Conservation (phyloP, 2,797 vertebrate species). For the Fundulus diaphanus region DNA sequence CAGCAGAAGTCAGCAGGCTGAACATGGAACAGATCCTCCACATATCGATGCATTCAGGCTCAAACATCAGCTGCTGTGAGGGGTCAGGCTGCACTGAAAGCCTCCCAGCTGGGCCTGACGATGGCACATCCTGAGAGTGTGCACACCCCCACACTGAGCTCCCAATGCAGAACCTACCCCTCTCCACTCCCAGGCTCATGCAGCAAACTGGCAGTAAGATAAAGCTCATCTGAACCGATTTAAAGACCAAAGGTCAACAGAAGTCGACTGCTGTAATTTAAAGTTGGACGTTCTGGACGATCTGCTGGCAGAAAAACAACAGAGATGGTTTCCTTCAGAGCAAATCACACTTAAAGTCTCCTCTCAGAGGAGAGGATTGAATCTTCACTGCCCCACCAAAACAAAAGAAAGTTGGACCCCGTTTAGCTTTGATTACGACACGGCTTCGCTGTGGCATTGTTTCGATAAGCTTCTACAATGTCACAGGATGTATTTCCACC, state of each 20-base stretch:
- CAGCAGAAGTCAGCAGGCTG: slow-evolving; percentile 52
- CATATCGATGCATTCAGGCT: slow-evolving; percentile 58
- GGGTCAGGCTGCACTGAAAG: slow-evolving; percentile 32
- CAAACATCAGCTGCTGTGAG: slow-evolving; percentile 55
- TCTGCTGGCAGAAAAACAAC: neutral
- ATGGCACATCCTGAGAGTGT: slow-evolving; percentile 15
- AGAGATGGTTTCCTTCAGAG: too few species aligned
- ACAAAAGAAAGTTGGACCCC: too few species aligned
- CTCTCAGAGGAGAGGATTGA: too few species aligned
- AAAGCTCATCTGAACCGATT: too few species aligned
- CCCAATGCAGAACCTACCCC: neutral
- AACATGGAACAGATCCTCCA: slow-evolving; percentile 55
- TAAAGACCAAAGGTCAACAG: neutral
- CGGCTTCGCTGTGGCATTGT: too few species aligned
- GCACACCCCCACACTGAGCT: neutral
- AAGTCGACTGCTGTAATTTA: neutral
- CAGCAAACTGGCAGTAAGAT: too few species aligned
- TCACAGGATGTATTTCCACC: too few species aligned
- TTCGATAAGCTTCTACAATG: too few species aligned
- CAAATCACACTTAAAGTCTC: too few species aligned
- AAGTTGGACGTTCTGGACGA: neutral
- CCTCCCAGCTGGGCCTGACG: slow-evolving; percentile 51
- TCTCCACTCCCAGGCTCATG: neutral
- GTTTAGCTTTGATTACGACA: too few species aligned
- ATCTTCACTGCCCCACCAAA: too few species aligned